phyloP scores from a whole-genome alignment of 35 echinoderm and acorn worm genomes.

The Apostichopus californicus region DNA sequence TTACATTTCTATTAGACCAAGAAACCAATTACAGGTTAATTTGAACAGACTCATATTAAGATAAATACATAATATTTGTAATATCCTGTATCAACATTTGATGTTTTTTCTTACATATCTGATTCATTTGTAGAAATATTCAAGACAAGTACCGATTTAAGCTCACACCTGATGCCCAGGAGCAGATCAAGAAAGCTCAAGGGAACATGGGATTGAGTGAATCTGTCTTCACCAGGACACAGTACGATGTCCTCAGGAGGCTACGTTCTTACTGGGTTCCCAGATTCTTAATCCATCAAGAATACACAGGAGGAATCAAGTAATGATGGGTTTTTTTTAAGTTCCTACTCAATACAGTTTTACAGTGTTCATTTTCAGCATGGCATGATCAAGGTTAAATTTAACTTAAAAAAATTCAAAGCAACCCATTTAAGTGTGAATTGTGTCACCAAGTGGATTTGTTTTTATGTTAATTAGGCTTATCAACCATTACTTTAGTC shows the following conservation, averaged over 20 bases:
- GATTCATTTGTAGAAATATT: conserved; percentile 73
- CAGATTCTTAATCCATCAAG: conserved; percentile 90
- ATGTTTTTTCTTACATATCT: not conserved
- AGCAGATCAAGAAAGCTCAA: conserved; percentile 94
- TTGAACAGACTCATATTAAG: too few relatives aligned
- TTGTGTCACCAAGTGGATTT: too few relatives aligned
- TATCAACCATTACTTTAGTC: too few relatives aligned
- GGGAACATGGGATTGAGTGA: conserved; percentile 96
- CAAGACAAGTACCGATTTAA: conserved; percentile 99
- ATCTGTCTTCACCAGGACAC: conserved; percentile 95
- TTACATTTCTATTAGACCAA: not conserved
- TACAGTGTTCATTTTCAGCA: too few relatives aligned
- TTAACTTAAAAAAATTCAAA: too few relatives aligned
- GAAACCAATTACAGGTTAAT: not conserved
- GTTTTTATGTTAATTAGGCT: too few relatives aligned
- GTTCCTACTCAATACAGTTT: not conserved
- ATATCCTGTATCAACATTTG: too few relatives aligned
- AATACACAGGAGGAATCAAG: conserved; percentile 74
- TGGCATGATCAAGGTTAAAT: too few relatives aligned
- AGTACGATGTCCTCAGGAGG: conserved; percentile 94
- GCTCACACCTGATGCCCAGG: conserved; percentile 86
- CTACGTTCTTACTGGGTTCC: conserved; percentile 95
- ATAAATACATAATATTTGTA: too few relatives aligned
- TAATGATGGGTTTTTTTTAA: not conserved
- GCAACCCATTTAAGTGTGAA: too few relatives aligned